These are phyloP conservation scores for Parnassius mnemosyne DNA, from an alignment of 2,888 invertebrate genomes.

Conservation along the genomic window DNA sequence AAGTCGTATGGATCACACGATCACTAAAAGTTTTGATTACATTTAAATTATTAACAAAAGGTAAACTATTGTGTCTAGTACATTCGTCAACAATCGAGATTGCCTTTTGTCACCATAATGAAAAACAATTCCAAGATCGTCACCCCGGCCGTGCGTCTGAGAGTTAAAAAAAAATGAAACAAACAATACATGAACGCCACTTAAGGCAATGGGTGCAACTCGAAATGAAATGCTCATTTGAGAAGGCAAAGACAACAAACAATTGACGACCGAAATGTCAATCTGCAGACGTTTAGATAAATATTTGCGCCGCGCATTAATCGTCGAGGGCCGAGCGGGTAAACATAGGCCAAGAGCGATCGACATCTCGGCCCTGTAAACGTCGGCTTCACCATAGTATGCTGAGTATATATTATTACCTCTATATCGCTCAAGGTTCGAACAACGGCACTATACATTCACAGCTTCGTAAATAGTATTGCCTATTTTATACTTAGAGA, in stretches of 20 bases:
- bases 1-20: too few relatives aligned
- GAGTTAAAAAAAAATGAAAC: conserved; percentile 50
- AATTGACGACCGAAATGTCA: conserved; percentile 79
- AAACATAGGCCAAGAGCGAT: conserved; percentile 63
- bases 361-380: conserved; percentile 72
- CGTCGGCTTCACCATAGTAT: conserved; percentile 44
- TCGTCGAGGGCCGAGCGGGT: conserved; percentile 66
- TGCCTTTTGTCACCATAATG: conserved; percentile 51
- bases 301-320: conserved; percentile 79
- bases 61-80: too few relatives aligned
- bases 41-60: too few relatives aligned
- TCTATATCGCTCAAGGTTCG: conserved; percentile 23
- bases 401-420: conserved; percentile 22
- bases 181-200: conserved; percentile 67
- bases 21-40: too few relatives aligned
- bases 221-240: conserved; percentile 77
- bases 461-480: conserved; percentile 25
- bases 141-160: conserved; percentile 28
- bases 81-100: conserved; percentile 32
- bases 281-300: conserved; percentile 78
- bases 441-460: conserved; percentile 31
- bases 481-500: conserved; percentile 23
- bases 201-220: conserved; percentile 74
- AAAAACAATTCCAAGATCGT: conserved; percentile 52
- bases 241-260: conserved; percentile 78